A percentile compares a stretch with the other conserved stretches of the same genome.
These are phyloP conservation scores for Lutraria lutraria DNA, from an alignment of 2,888 invertebrate species.

Conservation along the genomic window DNA sequence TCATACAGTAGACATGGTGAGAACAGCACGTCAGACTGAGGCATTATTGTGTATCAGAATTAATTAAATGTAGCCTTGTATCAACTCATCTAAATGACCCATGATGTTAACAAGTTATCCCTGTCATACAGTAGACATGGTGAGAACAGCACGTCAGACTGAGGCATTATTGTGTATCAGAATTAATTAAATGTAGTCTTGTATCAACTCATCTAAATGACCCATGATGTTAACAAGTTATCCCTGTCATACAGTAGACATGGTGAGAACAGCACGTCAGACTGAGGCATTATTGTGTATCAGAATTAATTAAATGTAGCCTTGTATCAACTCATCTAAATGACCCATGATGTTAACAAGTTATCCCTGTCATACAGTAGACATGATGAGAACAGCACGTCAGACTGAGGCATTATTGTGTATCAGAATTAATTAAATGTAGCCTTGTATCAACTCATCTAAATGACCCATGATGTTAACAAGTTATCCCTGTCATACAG, in stretches of 20 bases:
- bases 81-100: not conserved
- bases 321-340: not conserved
- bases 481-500: constrained; percentile 55
- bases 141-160: constrained; percentile 47
- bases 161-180: not conserved
- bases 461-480: constrained; percentile 40
- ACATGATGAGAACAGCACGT: constrained; percentile 42
- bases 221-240: constrained; percentile 56
- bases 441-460: not conserved
- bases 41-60: not conserved
- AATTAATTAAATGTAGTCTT: not conserved
- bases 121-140: constrained; percentile 48
- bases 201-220: not conserved
- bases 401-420: constrained; percentile 30
- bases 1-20: constrained; percentile 42
- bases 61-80: not conserved
- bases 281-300: constrained; percentile 21
- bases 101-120: constrained; percentile 58
- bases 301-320: not conserved
- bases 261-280: constrained; percentile 46
- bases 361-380: constrained; percentile 58
- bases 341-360: constrained; percentile 51
- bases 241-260: constrained; percentile 52
- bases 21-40: constrained; percentile 54
- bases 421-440: not conserved